Conservation (phyloP, 2,888 invertebrate species). For the Shargacucullia verbasci region DNA sequence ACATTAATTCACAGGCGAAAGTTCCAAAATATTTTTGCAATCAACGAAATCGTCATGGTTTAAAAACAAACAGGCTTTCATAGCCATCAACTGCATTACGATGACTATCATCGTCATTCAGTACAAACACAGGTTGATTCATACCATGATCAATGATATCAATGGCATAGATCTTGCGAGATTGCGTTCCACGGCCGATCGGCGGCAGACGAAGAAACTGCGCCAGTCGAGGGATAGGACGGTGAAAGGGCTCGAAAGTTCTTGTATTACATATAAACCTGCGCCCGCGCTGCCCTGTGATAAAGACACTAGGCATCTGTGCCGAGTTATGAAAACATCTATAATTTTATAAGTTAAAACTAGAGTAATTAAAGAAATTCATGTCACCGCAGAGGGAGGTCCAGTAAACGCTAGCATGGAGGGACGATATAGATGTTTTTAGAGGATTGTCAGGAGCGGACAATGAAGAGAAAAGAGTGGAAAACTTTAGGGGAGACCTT, state of each 20-base stretch:
- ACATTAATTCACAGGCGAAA: conserved; percentile 19
- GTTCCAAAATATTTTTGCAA: conserved; percentile 8
- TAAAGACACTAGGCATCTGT: conserved; percentile 20
- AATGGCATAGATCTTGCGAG: conserved; percentile 48
- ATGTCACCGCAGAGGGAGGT: no score
- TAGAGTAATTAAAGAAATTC: no score
- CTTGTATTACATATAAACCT: conserved; percentile 50
- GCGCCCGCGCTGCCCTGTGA: conserved; percentile 52
- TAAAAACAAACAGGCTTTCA: conserved; percentile 29
- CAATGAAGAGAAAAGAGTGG: no score
- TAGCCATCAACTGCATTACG: conserved; percentile 25
- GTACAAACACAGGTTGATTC: conserved; percentile 29
- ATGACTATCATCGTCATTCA: conserved; percentile 41
- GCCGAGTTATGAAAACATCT: conserved; percentile 18
- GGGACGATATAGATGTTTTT: no score
- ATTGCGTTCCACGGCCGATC: conserved; percentile 57
- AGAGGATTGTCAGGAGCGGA: no score
- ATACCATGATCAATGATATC: conserved; percentile 43
- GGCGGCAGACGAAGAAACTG: conserved; percentile 52
- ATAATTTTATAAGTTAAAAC: conserved; percentile 10
- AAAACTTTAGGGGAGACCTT: no score
- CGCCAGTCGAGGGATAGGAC: conserved; percentile 61
- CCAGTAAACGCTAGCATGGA: no score
- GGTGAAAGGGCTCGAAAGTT: conserved; percentile 81
- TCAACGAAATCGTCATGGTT: conserved; percentile 21